Percentiles rank a stretch among this genome's conserved stretches.
Conservation (phyloP, 2,888 invertebrate species). For the Anagyrus pseudococci region DNA sequence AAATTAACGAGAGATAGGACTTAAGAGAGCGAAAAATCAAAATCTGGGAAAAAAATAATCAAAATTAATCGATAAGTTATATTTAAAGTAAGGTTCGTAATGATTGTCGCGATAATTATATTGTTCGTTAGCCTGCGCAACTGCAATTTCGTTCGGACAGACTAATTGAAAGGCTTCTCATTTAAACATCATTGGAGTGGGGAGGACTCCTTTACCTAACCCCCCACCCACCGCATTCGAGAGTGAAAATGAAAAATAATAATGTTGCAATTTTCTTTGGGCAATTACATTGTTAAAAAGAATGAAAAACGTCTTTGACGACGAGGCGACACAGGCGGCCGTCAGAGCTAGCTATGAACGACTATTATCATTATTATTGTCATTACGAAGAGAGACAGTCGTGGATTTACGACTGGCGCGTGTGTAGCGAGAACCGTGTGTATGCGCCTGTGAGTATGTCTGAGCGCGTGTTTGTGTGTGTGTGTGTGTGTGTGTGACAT, state of each 20-base stretch:
- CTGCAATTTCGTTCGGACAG: no score
- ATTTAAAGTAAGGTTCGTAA: constrained; percentile 41
- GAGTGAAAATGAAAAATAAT: no score
- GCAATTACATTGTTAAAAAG: constrained; percentile 37
- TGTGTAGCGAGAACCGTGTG: background rate
- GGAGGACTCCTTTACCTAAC: no score
- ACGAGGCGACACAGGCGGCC: no score
- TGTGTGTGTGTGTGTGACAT: no score
- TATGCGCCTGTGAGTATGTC: background rate
- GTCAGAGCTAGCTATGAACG: constrained; percentile 6
- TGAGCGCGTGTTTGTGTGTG: no score
- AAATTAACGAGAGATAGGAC: constrained; percentile 37
- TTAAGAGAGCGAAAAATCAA: constrained; percentile 48
- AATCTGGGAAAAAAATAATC: constrained; percentile 55
- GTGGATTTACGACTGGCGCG: no score
- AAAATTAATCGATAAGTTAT: constrained; percentile 54
- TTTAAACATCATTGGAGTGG: no score
- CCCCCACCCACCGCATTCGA: no score
- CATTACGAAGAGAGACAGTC: background rate
- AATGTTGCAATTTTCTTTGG: constrained; percentile 33
- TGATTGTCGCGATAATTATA: constrained; percentile 53
- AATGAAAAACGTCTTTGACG: constrained; percentile 27
- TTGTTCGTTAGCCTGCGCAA: constrained; percentile 49
- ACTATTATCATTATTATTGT: background rate
- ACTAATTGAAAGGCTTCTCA: constrained; percentile 21